Evolutionary conservation across 2,113 vertebrate species (phyloP).

Genomic region (Lipotes vexillifer): DNA sequence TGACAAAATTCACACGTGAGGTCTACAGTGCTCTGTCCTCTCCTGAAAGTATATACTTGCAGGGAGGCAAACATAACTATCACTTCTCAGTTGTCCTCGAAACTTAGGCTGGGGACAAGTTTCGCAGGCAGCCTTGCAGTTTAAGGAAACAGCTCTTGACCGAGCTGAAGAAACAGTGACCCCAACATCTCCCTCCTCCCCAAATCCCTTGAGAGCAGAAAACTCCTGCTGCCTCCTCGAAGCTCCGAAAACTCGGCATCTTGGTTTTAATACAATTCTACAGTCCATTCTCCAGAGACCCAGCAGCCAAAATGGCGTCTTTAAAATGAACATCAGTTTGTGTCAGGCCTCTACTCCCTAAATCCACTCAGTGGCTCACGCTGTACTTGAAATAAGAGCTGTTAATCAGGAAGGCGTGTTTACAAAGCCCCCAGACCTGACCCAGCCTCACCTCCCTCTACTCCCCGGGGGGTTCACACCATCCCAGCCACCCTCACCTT

Average conservation of each 20-base stretch:
- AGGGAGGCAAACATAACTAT: not conserved
- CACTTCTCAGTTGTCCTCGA: not conserved
- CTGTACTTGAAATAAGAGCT: not conserved
- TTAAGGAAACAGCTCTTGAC: not conserved
- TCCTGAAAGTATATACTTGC: not conserved
- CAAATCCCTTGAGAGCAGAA: not conserved
- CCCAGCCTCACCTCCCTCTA: not conserved
- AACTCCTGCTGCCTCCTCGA: accelerated
- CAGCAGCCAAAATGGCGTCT: not conserved
- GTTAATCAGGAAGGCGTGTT: not conserved
- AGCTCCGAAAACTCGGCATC: not conserved
- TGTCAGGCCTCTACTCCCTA: not conserved
- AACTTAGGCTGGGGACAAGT: not conserved
- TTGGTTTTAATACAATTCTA: not conserved
- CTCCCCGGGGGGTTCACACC: not conserved
- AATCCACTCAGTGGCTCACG: not conserved
- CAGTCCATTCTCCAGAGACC: not conserved
- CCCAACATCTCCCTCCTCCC: not conserved
- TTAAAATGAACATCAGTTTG: not conserved
- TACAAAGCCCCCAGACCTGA: not conserved
- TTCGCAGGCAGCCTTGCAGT: not conserved
- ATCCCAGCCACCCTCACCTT: not conserved
- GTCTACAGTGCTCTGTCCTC: not conserved
- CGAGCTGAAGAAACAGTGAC: not conserved
- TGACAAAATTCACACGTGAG: not conserved